These are phyloP conservation scores for Megaleporinus macrocephalus DNA, from an alignment of 2,113 vertebrate species.

Conservation along the genomic window DNA sequence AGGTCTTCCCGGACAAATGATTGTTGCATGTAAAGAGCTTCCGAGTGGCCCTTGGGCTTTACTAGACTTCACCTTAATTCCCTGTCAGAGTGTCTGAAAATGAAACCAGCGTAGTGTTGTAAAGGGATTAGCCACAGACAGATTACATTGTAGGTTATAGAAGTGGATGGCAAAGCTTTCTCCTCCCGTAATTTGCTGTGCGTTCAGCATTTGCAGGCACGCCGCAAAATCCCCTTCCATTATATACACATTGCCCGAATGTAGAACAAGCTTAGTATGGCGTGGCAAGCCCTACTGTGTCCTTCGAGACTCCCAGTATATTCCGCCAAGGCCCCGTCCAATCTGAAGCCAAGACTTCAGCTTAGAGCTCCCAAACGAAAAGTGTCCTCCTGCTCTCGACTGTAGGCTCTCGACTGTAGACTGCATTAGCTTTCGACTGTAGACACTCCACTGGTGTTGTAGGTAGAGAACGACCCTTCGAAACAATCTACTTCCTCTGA, in stretches of 20 bases:
- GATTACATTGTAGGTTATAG: conserved; percentile 24
- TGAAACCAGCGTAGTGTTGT: not conserved
- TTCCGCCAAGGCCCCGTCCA: not conserved
- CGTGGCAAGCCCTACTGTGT: not conserved
- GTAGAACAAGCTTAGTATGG: conserved; percentile 33
- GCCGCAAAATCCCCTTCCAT: conserved; percentile 23
- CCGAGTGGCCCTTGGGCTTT: not conserved
- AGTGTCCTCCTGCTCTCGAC: not conserved
- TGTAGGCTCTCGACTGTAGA: no score
- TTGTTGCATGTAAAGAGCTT: not conserved
- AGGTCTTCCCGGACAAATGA: not conserved
- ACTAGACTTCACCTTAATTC: conserved; percentile 13
- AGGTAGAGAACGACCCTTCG: no score
- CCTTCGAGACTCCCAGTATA: not conserved
- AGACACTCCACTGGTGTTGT: not conserved
- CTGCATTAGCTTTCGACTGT: no score
- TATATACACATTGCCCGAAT: conserved; percentile 22
- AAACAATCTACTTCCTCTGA: not conserved
- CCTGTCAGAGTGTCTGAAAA: not conserved
- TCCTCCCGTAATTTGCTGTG: conserved; percentile 6
- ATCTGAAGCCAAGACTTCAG: not conserved
- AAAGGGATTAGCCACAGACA: not conserved
- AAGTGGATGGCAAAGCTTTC: not conserved
- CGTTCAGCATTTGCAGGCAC: conserved; percentile 5
- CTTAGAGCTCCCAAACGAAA: not conserved